Evolutionary conservation across 2,888 invertebrate genomes (phyloP).

Genomic region (Hofmannophila pseudospretella): DNA sequence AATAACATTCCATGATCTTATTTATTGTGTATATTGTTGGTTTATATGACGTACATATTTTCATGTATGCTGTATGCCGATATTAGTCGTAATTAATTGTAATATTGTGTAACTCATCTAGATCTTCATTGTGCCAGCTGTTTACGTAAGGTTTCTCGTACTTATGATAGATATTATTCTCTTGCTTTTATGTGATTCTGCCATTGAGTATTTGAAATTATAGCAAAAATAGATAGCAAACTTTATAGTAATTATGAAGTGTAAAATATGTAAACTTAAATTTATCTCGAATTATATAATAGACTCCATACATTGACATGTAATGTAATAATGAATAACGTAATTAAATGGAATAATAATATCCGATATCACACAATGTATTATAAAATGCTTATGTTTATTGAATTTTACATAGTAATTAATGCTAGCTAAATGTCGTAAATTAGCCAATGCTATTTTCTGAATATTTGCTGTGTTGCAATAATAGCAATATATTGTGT

Average conservation of each 20-base stretch:
- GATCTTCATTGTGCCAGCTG: conserved; percentile 77
- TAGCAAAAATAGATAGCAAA: conserved; percentile 64
- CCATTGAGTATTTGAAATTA: conserved; percentile 64
- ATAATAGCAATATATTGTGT: conserved; percentile 49
- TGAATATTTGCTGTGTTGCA: conserved; percentile 68
- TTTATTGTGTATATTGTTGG: conserved; percentile 75
- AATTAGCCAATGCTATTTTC: conserved; percentile 76
- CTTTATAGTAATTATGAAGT: conserved; percentile 38
- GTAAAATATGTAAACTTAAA: conserved; percentile 67
- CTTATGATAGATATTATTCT: conserved; percentile 65
- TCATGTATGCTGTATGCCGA: conserved; percentile 63
- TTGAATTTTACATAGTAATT: conserved; percentile 61
- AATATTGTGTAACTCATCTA: conserved; percentile 65
- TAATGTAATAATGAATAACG: conserved; percentile 30
- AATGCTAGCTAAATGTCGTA: conserved; percentile 71
- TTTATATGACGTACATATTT: conserved; percentile 69
- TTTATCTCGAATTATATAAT: conserved; percentile 32
- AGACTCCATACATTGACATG: conserved; percentile 29
- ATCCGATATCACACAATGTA: conserved; percentile 59
- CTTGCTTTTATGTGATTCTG: conserved; percentile 67
- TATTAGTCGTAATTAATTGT: conserved; percentile 56
- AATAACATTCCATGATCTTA: conserved; percentile 76
- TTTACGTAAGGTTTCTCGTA: conserved; percentile 69
- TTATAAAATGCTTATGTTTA: conserved; percentile 61
- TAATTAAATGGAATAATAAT: conserved; percentile 43